Conservation (phyloP, 2,113 vertebrate genomes). For the Datnioides undecimradiatus region DNA sequence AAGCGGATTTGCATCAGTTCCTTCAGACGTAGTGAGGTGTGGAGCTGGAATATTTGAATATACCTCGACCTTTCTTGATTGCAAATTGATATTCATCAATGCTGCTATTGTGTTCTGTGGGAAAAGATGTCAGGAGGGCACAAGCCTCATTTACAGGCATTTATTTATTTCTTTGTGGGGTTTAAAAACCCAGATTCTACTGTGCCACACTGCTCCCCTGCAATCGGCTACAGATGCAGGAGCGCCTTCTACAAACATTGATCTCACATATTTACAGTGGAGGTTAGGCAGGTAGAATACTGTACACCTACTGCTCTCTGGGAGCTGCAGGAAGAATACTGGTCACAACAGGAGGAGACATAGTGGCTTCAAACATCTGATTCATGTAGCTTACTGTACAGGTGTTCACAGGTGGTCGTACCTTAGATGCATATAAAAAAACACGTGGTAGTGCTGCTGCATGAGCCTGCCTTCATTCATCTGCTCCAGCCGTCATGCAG, state of each 20-base stretch:
- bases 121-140: conserved; percentile 15
- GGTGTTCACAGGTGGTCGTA: background rate
- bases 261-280: background rate
- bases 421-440: background rate
- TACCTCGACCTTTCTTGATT: conserved; percentile 30
- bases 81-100: conserved; percentile 40
- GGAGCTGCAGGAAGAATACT: background rate
- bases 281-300: background rate
- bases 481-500: background rate
- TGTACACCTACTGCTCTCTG: background rate
- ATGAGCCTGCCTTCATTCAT: background rate
- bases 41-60: conserved; percentile 24
- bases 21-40: background rate
- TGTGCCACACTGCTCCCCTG: conserved; percentile 27
- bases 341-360: background rate
- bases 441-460: background rate
- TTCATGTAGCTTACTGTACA: background rate
- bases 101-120: conserved; percentile 64
- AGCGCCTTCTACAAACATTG: background rate
- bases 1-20: conserved; percentile 31
- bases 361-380: background rate
- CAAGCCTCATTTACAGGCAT: conserved; percentile 24
- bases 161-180: conserved; percentile 53
- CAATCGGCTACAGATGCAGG: background rate
- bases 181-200: conserved; percentile 19